Base-by-base conservation (phyloP, 2,113 vertebrate species). In the Caranx melampygus region DNA sequence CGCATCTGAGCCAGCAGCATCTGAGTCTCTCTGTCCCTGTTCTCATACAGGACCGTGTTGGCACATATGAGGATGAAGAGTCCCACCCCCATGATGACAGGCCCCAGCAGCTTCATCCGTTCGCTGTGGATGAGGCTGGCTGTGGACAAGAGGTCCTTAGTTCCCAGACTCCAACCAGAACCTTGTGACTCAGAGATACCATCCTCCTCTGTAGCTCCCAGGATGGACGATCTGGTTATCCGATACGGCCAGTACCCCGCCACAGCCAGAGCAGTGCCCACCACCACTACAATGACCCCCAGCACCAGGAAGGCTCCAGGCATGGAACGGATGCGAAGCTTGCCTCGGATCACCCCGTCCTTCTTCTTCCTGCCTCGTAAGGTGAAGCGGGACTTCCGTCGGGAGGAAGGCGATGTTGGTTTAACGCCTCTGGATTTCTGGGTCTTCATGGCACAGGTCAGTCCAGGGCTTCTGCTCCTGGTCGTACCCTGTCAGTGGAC, bases 41-140 rank as follows among this genome's bases (percentile, higher is more conserved):
- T 99, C 93, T 99, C 98, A 0, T 99, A 98, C n/a, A 99, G 94
- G 69, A 99, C 96, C 0, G 97, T 98, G 94, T 99, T 99, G 82
- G 98, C 98, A 0, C 98, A 99, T 92, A 99, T 99, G 89, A 99
- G 96, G 81, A 99, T 96, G 89, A 99, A 99, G 57, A 99, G 95
- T 37, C 98, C 98, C 0, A 98, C 96, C 51, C 98, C 98, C 97
- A 99, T 99, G 79, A 99, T 96, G 79, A 99, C 96, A 0, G 98
- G 98, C 0, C 98, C 98, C 0, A 99, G 93, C 33, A 99, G 92
- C 92, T 98, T 97, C 88, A 99, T 95, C 69, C 96, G 95, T 84
- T 99, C 97, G 0, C 93, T 94, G 70, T 97, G 95, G 16, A 95
- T 93, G 14, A 95, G 26, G 0, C 90, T 86, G 5, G 87, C 92